phyloP scores from a whole-genome alignment of 2,888 invertebrate species.

The Drosophila sordidapex region DNA sequence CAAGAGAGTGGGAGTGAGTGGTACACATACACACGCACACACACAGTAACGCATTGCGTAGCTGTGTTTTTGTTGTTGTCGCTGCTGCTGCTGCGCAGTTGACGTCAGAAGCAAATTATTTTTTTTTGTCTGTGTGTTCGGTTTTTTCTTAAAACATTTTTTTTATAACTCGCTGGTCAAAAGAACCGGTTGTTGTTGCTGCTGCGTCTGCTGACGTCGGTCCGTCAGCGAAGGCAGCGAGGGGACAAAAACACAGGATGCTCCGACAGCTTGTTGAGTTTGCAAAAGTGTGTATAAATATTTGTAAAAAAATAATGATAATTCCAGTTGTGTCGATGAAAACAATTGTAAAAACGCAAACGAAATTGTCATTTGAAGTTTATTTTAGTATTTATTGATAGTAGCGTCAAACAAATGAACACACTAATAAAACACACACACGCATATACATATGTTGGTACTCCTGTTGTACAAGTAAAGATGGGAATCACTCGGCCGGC shows the following conservation, averaged over 20 bases:
- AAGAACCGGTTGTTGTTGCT: conserved; percentile 68
- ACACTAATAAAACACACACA: conserved; percentile 6
- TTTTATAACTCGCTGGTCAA: conserved; percentile 62
- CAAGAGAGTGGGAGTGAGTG: conserved; percentile 32
- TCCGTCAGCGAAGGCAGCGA: conserved; percentile 33
- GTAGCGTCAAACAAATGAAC: conserved; percentile 21
- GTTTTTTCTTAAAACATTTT: conserved; percentile 52
- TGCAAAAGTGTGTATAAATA: not conserved
- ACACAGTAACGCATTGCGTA: conserved; percentile 48
- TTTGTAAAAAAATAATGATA: not conserved
- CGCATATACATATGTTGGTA: conserved; percentile 14
- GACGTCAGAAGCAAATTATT: conserved; percentile 70
- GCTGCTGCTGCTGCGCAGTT: conserved; percentile 64
- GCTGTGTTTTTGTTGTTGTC: conserved; percentile 36
- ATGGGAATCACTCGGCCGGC: conserved; percentile 41
- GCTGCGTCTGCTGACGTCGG: conserved; percentile 47
- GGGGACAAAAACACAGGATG: conserved; percentile 18
- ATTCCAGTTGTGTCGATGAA: not conserved
- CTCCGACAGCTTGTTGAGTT: conserved; percentile 28
- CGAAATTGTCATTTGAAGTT: not conserved
- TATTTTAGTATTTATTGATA: conserved; percentile 17
- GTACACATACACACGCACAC: conserved; percentile 41
- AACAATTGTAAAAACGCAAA: conserved; percentile 1
- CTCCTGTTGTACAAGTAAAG: conserved; percentile 31
- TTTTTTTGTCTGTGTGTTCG: conserved; percentile 31